Evolutionary conservation across 2,888 invertebrate genomes (phyloP).

Genomic region (Lochmaea capreae): DNA sequence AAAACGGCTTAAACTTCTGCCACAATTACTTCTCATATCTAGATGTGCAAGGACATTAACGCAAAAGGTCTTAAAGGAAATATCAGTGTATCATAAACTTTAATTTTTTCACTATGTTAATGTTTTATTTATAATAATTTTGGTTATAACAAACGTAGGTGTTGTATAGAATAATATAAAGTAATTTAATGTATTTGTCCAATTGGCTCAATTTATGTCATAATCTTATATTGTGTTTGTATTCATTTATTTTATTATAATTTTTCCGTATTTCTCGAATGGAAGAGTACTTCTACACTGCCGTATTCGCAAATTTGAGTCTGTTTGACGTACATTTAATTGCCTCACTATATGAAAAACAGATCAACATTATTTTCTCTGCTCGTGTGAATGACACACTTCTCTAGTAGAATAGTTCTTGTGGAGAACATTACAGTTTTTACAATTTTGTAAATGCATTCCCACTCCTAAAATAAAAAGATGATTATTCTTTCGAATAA

Average conservation of each 20-base stretch:
- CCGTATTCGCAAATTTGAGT: not conserved
- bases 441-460: slow-evolving; percentile 13
- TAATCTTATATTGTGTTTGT: not conserved
- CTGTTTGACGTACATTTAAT: not conserved
- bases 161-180: too few relatives aligned
- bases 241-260: not conserved
- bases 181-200: too few relatives aligned
- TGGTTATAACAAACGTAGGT: too few relatives aligned
- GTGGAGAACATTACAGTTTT: slow-evolving; percentile 5
- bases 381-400: slow-evolving; percentile 1
- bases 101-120: too few relatives aligned
- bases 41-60: too few relatives aligned
- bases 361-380: not conserved
- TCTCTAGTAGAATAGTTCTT: not conserved
- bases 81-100: too few relatives aligned
- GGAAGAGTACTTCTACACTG: not conserved
- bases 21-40: too few relatives aligned
- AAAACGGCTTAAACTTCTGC: too few relatives aligned
- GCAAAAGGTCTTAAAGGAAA: too few relatives aligned
- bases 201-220: too few relatives aligned
- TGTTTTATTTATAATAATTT: too few relatives aligned
- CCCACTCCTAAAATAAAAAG: slow-evolving; percentile 11
- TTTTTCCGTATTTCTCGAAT: not conserved
- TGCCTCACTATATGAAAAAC: not conserved
- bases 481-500: slow-evolving; percentile 17